Evolutionary conservation across 2,888 invertebrate genomes (phyloP).

Genomic region (Dryadula phaetusa): DNA sequence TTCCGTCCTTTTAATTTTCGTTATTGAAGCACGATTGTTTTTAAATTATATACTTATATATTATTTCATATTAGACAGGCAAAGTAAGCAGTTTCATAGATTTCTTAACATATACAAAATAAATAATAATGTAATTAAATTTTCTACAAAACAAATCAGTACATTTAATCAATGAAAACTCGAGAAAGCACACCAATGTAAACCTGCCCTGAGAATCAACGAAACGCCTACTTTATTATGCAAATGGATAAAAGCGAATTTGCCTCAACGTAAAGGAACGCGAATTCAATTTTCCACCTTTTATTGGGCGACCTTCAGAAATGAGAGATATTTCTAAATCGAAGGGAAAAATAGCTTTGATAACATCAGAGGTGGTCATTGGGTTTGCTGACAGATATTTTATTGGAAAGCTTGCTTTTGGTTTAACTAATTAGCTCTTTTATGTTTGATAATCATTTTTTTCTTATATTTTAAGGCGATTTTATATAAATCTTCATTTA

Average conservation of each 20-base stretch:
- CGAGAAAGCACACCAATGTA: slow-evolving; percentile 20
- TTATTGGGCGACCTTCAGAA: slow-evolving; percentile 55
- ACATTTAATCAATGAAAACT: too few relatives aligned
- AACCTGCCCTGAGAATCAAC: slow-evolving; percentile 39
- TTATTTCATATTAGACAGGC: too few relatives aligned
- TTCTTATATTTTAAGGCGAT: background rate
- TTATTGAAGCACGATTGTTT: too few relatives aligned
- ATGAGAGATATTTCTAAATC: slow-evolving; percentile 57
- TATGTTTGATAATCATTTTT: background rate
- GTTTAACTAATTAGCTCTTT: slow-evolving; percentile 11
- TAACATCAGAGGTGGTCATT: slow-evolving; percentile 38
- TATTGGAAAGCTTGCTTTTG: slow-evolving; percentile 7
- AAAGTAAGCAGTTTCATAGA: too few relatives aligned
- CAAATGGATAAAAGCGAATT: slow-evolving; percentile 48
- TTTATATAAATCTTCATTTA: background rate
- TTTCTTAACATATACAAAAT: too few relatives aligned
- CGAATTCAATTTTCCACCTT: slow-evolving; percentile 60
- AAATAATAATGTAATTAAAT: too few relatives aligned
- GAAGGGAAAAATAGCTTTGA: slow-evolving; percentile 58
- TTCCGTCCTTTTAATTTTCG: too few relatives aligned
- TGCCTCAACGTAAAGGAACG: slow-evolving; percentile 46
- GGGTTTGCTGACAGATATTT: slow-evolving; percentile 25
- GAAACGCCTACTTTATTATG: slow-evolving; percentile 47
- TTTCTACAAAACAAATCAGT: too few relatives aligned
- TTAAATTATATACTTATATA: too few relatives aligned